These are phyloP conservation scores for Eucera pruinosa DNA, from an alignment of 2,888 invertebrate species.

Conservation along the genomic window DNA sequence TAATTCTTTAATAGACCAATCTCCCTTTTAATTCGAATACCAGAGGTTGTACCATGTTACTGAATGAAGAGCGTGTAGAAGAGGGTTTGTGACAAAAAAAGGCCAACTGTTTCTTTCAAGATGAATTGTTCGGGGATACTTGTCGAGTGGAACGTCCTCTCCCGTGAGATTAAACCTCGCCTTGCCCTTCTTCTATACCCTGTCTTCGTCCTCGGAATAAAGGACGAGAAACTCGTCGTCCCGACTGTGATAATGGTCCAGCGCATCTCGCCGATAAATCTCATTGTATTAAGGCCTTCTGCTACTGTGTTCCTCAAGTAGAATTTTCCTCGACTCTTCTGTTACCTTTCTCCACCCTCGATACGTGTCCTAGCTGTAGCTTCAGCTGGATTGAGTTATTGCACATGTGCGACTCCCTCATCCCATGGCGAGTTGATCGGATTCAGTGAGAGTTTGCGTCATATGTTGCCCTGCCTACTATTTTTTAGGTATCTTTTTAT, in stretches of 20 bases:
- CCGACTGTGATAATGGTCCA: conserved; percentile 65
- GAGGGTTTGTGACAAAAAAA: conserved; percentile 64
- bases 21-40: too few species aligned
- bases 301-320: conserved; percentile 32
- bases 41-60: conserved; percentile 16
- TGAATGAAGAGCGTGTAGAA: conserved; percentile 33
- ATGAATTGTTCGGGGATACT: conserved; percentile 72
- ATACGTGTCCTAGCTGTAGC: conserved; percentile 12
- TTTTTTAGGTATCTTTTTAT: too few species aligned
- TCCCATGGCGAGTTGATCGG: background rate
- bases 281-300: conserved; percentile 65
- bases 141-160: conserved; percentile 67
- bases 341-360: conserved; percentile 1
- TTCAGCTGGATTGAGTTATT: conserved; percentile 27
- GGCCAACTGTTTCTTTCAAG: conserved; percentile 72
- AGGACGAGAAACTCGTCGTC: conserved; percentile 63
- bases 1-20: too few species aligned
- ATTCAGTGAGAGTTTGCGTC: conserved; percentile 13
- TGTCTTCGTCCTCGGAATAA: conserved; percentile 54
- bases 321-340: conserved; percentile 23
- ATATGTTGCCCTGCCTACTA: too few species aligned
- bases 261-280: conserved; percentile 70
- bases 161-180: conserved; percentile 71
- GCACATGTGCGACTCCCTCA: conserved; percentile 12
- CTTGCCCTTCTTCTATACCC: conserved; percentile 49